A percentile compares a stretch with the other conserved stretches of the same genome.
Conservation (phyloP, 2,113 vertebrate species). For the Piaya cayana region DNA sequence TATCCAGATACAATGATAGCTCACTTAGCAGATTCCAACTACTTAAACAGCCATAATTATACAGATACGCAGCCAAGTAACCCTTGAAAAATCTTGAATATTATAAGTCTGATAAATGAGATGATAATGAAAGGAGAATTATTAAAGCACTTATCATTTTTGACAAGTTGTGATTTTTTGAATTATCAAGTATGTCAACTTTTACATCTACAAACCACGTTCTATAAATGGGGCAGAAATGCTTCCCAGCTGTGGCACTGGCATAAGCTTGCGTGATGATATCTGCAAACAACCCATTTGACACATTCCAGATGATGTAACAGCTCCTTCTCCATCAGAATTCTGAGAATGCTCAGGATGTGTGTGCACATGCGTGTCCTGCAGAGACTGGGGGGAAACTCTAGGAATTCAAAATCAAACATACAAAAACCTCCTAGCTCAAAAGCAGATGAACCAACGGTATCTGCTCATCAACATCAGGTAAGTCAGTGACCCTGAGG, state of each 20-base stretch:
- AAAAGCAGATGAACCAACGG: not conserved
- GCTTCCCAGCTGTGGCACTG: not conserved
- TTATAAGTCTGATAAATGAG: constrained; percentile 1
- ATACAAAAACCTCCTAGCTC: not conserved
- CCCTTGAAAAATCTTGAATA: not conserved
- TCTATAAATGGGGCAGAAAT: not conserved
- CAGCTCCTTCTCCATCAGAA: not conserved
- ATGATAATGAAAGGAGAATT: not conserved
- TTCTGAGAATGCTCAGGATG: rapidly evolving
- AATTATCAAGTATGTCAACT: not conserved
- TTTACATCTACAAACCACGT: not conserved
- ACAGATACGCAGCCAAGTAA: not conserved
- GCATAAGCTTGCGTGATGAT: too few relatives aligned
- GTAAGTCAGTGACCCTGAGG: not conserved
- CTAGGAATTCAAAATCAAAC: not conserved
- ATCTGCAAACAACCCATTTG: not conserved
- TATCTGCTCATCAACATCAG: not conserved
- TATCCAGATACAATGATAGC: not conserved
- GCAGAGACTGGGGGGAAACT: not conserved
- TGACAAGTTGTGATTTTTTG: not conserved
- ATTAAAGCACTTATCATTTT: not conserved
- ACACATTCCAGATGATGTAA: not conserved
- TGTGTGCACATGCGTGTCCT: rapidly evolving
- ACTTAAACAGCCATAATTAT: not conserved
- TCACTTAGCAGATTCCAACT: not conserved